Conservation (phyloP, 2,797 vertebrate species). For the Lepus townsendii region DNA sequence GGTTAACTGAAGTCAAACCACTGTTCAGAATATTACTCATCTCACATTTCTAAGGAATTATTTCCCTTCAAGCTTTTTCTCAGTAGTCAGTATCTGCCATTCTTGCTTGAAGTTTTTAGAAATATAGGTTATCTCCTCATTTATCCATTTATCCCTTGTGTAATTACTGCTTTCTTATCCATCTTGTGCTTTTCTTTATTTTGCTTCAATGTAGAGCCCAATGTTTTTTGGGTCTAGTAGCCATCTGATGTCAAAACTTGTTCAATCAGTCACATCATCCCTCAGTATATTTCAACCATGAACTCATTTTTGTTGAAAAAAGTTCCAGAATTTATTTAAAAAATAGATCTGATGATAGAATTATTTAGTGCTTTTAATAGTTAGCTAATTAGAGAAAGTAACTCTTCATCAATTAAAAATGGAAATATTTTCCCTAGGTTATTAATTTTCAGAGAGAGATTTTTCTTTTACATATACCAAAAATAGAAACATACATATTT, state of each 20-base stretch:
- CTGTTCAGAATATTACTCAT: neutral
- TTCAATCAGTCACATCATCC: neutral
- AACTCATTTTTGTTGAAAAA: slow-evolving; percentile 8
- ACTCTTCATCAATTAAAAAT: slow-evolving; percentile 11
- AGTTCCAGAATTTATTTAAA: neutral
- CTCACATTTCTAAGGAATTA: neutral
- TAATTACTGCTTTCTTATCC: neutral
- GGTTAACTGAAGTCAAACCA: neutral
- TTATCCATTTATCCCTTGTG: neutral
- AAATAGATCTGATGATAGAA: neutral
- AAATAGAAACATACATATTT: neutral
- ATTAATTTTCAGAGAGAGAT: slow-evolving; percentile 54
- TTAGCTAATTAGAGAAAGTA: neutral
- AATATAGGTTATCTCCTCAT: neutral
- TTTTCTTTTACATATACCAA: neutral
- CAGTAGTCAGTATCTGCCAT: neutral
- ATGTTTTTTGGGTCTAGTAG: slow-evolving; percentile 18
- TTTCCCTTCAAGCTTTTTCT: neutral
- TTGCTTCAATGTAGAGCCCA: neutral
- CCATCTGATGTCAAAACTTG: neutral
- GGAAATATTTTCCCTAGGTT: slow-evolving; percentile 14
- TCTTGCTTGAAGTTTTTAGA: neutral
- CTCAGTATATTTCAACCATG: neutral
- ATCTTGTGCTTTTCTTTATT: neutral
- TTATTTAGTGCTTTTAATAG: neutral